Evolutionary conservation across 2,113 vertebrate species (phyloP), one percentile per base, ranked within the genome.

Genomic region (Rhea americana): DNA sequence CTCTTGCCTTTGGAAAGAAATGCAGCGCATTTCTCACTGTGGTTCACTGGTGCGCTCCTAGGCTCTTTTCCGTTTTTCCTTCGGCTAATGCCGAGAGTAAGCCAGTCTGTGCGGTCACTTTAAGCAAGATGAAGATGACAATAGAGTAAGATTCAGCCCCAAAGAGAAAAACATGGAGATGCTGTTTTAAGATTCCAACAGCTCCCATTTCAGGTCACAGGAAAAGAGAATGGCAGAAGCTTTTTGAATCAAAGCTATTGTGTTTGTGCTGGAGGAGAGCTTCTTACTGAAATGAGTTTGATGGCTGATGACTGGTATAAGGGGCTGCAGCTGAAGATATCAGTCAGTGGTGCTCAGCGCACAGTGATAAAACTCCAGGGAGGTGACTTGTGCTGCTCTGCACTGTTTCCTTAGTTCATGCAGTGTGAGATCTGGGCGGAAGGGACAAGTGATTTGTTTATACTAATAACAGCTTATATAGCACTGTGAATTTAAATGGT

Each of bases 161-260:
- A 78, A 61, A 53, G 17, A 72, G 7, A 45, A 88, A 75, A 85
- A 35, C 1, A 58, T 9, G 5, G 11, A 81, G 28, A 43, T 56
- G 26, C 4, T 61, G 17, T 56, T 41, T 89, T 82, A 86, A 82
- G 19, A 14, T 66, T 20, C 13, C 12, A 76, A 22, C 1, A 20
- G 4, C 4, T 72, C 48, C 61, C 1, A 1, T 75, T 91, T 82
- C 32, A 25, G 47, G 7, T 50, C 15, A 43, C 20, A 45, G 35
- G 47, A 58, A 25, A 41, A 83, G 56, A 72, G 10, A 25, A 71
- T n/a, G 79, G 10, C 39, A 76, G 30, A 41, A 62, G 66, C 67
- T 18, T 0, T 0, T 16, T 16, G 37, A 28, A 0, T 3, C 47
- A 17, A 78, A 76, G 35, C 62, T 4, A 1, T 2, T 2, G 39